A percentile compares a stretch with the other conserved stretches of the same genome.
Conservation (phyloP, 2,888 invertebrate genomes). For the Papilio demoleus region DNA sequence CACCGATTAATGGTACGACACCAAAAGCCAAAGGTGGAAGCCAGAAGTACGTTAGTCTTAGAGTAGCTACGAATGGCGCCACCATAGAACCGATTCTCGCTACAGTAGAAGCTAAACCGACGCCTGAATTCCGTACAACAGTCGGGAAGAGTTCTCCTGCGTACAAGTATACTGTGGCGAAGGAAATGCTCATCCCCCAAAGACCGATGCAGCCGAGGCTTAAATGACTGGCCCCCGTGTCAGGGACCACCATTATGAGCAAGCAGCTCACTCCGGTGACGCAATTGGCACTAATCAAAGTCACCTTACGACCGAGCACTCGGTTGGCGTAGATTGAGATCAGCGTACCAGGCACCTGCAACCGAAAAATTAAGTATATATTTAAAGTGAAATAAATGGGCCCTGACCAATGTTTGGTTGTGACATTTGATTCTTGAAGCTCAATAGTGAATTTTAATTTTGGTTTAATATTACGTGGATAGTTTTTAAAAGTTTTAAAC, state of each 20-base stretch:
- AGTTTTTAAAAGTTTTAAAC: background rate
- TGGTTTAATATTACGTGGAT: too few species aligned
- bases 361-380: constrained; percentile 3
- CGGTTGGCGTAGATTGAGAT: constrained; percentile 86
- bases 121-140: constrained; percentile 92
- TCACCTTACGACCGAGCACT: constrained; percentile 86
- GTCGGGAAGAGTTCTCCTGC: constrained; percentile 96
- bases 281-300: constrained; percentile 86
- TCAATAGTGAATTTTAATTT: background rate
- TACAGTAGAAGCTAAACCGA: constrained; percentile 93
- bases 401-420: too few species aligned
- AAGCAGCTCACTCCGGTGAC: constrained; percentile 86
- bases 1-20: constrained; percentile 86
- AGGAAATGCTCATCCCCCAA: constrained; percentile 91
- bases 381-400: background rate
- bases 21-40: constrained; percentile 90
- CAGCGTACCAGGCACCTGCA: constrained; percentile 84
- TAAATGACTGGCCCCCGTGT: constrained; percentile 78
- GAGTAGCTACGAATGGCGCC: constrained; percentile 91
- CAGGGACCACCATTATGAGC: constrained; percentile 83
- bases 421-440: too few species aligned
- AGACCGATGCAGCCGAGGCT: constrained; percentile 89
- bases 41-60: constrained; percentile 82
- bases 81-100: constrained; percentile 94
- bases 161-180: constrained; percentile 93